Percentiles rank a stretch among this genome's conserved stretches.
phyloP scores from a whole-genome alignment of 2,797 vertebrate genomes.

The Nasua narica region DNA sequence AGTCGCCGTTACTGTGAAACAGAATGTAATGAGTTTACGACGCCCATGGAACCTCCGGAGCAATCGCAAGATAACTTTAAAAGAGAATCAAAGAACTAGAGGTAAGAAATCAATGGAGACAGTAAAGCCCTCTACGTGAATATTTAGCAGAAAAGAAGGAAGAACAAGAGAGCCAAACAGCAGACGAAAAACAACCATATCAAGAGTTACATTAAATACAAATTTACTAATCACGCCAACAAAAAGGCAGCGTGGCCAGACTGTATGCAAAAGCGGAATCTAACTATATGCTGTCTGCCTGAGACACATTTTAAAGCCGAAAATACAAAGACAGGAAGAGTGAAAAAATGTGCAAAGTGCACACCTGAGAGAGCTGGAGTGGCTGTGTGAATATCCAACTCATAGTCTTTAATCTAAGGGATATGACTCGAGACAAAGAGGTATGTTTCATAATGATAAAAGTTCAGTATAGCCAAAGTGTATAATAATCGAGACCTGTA shows the following conservation, averaged over 20 bases:
- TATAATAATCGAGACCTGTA: background rate
- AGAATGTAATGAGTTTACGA: background rate
- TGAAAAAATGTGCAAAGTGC: background rate
- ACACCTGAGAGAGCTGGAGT: background rate
- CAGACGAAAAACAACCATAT: background rate
- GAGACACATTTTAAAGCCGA: background rate
- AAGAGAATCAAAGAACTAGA: background rate
- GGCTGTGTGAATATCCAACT: background rate
- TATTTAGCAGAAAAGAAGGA: background rate
- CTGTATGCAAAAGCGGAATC: background rate
- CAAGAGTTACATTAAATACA: background rate
- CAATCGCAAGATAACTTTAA: background rate
- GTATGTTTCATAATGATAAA: background rate
- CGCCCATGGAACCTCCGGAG: background rate
- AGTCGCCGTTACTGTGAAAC: background rate
- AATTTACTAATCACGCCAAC: background rate
- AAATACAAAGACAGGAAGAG: background rate
- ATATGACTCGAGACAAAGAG: background rate
- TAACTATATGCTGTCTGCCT: background rate
- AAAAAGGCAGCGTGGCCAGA: background rate
- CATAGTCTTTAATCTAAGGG: background rate
- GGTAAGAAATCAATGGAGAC: background rate
- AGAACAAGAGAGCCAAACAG: background rate
- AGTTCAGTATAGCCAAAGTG: background rate
- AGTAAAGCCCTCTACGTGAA: background rate